Base-by-base conservation (phyloP, 23 tunicate genomes). In the Phallusia fumigata region DNA sequence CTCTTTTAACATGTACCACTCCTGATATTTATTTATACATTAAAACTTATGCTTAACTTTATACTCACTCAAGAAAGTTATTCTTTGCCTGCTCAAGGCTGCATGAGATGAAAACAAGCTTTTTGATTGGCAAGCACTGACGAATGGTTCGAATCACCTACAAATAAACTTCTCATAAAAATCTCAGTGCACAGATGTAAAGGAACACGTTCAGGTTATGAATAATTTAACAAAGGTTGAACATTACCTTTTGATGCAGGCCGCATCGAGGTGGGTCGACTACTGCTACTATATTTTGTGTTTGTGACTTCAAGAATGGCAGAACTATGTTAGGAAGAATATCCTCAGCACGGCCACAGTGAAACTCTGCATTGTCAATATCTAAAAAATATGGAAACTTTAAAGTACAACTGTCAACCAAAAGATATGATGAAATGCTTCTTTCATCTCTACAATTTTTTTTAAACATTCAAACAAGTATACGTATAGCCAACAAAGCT, bases 191-290 rank as follows among this genome's bases (percentile, higher is more conserved):
- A n/a, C n/a, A n/a, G n/a, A n/a, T n/a, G n/a, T n/a, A n/a, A n/a
- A n/a, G n/a, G n/a, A n/a, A n/a, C n/a, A n/a, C n/a, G n/a, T n/a
- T n/a, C n/a, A n/a, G n/a, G n/a, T n/a, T n/a, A n/a, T n/a, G n/a
- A n/a, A n/a, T n/a, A n/a, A n/a, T n/a, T n/a, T n/a, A n/a, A n/a
- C n/a, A n/a, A n/a, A n/a, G n/a, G n/a, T n/a, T n/a, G n/a, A n/a
- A 40, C 47, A 40, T 19, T 81, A 95, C 99, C 87, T 87, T 96
- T n/a, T 78, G 80, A 81, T 91, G 99, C 0, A 96, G 53, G 28
- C 99, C 99, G 69, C 89, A 77, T 40, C 99, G 35, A 0, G 99
- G 99, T 2, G 99, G 99, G 73, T 96, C 99, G 26, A 96, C 99
- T 0, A 96, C 87, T 22, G 99, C 99, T 21, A 96, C 93, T 18